phyloP scores from a whole-genome alignment of 2,797 vertebrate genomes.

The Sebastes cheni region DNA sequence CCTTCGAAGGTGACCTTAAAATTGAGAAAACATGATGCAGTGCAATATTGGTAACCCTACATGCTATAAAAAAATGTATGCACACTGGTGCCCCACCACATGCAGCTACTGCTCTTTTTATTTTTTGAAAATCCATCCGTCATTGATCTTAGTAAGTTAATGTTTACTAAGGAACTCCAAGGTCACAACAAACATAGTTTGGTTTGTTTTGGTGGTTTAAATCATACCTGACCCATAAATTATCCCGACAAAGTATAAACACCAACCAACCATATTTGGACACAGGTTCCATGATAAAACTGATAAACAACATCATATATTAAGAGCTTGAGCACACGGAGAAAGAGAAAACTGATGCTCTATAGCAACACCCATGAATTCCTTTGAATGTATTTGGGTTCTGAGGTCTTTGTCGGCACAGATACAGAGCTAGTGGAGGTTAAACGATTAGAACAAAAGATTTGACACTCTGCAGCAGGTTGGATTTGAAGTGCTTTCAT shows the following conservation, averaged over 20 bases:
- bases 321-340: not conserved
- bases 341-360: constrained; percentile 1
- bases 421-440: constrained; percentile 28
- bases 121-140: not conserved
- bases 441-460: constrained; percentile 26
- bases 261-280: not conserved
- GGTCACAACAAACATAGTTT: not conserved
- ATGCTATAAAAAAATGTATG: too few species aligned
- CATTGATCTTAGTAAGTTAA: not conserved
- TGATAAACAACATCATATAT: not conserved
- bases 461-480: not conserved
- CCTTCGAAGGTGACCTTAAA: not conserved
- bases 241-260: not conserved
- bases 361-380: not conserved
- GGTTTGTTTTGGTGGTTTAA: not conserved
- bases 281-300: not conserved
- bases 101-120: too few species aligned
- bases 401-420: not conserved
- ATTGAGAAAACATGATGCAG: not conserved
- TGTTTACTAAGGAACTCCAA: not conserved
- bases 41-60: too few species aligned
- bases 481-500: constrained; percentile 41
- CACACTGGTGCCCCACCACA: too few species aligned
- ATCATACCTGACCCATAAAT: not conserved
- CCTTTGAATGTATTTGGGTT: not conserved